These are phyloP conservation scores for Serripes groenlandicus DNA, from an alignment of 2,888 invertebrate genomes.

Conservation along the genomic window DNA sequence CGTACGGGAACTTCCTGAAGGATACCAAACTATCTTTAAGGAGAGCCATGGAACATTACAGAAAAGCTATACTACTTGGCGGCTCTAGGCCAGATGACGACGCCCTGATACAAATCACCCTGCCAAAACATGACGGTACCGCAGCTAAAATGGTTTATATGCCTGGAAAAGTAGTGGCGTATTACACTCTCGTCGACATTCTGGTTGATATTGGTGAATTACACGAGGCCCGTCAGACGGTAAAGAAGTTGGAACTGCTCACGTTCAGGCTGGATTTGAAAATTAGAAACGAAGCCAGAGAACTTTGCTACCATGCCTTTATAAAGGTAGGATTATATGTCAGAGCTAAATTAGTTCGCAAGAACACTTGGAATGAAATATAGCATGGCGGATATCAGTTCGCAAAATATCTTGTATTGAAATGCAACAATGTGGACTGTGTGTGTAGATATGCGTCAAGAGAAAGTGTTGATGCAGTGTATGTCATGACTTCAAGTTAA, in stretches of 20 bases:
- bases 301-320: conserved; percentile 20
- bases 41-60: conserved; percentile 41
- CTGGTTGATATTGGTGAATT: conserved; percentile 27
- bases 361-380: too few species aligned
- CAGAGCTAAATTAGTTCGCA: conserved; percentile 8
- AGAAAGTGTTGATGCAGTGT: too few species aligned
- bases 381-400: too few species aligned
- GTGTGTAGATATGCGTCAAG: too few species aligned
- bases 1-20: conserved; percentile 53
- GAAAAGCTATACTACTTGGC: conserved; percentile 23
- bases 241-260: conserved; percentile 8
- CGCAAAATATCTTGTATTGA: too few species aligned
- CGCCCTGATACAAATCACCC: conserved; percentile 43
- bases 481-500: too few species aligned
- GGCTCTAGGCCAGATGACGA: conserved; percentile 52
- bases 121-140: conserved; percentile 7
- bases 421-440: too few species aligned
- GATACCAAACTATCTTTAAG: conserved; percentile 20
- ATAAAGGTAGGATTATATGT: background rate
- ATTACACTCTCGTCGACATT: conserved; percentile 5
- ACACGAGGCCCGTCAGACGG: conserved; percentile 33
- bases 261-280: background rate
- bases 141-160: conserved; percentile 2
- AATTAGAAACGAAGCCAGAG: background rate
- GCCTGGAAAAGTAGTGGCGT: conserved; percentile 37